phyloP scores from a whole-genome alignment of 2,113 vertebrate species.

The Gobius niger region DNA sequence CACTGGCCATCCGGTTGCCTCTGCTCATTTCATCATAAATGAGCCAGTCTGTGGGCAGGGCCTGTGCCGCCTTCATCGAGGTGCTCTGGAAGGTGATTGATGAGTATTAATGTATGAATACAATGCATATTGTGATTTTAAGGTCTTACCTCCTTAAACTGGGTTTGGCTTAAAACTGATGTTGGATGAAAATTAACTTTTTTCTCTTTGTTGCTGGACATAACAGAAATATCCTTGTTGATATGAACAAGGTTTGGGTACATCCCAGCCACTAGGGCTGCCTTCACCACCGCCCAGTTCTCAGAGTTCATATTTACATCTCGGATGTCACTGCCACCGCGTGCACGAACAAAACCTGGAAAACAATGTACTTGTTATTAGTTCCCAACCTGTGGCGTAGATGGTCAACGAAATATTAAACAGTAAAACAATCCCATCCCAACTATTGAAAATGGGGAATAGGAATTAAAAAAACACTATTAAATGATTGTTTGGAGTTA shows the following conservation, averaged over 20 bases:
- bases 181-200: conserved; percentile 89
- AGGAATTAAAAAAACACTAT: too few relatives aligned
- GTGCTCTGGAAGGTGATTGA: conserved; percentile 71
- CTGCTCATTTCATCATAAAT: conserved; percentile 94
- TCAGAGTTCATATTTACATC: conserved; percentile 94
- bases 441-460: too few relatives aligned
- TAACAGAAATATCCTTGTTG: conserved; percentile 75
- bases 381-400: too few relatives aligned
- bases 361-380: not conserved
- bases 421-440: too few relatives aligned
- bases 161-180: conserved; percentile 85
- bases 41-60: conserved; percentile 90
- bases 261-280: conserved; percentile 91
- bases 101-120: too few relatives aligned
- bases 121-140: too few relatives aligned
- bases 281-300: conserved; percentile 96
- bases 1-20: conserved; percentile 84
- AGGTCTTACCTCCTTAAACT: conserved; percentile 84
- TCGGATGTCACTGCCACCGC: conserved; percentile 87
- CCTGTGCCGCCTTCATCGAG: conserved; percentile 75
- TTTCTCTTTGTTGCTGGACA: conserved; percentile 83
- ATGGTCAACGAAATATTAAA: too few relatives aligned
- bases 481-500: not conserved
- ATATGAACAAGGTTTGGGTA: conserved; percentile 90
- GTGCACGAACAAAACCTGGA: conserved; percentile 90